Conservation (phyloP, 1,140 invertebrate species). For the Pachyrhynchus sulphureomaculatus region DNA sequence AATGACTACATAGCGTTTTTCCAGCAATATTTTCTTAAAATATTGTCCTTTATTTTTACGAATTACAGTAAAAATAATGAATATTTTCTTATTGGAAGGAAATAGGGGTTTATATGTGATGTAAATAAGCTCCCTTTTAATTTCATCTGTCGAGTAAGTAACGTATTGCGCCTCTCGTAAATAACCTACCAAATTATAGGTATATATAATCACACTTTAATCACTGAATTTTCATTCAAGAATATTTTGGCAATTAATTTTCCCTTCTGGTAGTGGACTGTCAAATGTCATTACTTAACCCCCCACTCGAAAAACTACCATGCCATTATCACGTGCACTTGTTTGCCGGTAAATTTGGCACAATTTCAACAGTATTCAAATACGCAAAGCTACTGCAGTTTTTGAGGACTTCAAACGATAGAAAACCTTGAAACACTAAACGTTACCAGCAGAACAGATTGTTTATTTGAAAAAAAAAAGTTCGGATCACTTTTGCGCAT, state of each 20-base stretch:
- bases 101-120: constrained; percentile 11
- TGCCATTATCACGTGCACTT: constrained; percentile 45
- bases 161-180: constrained; percentile 23
- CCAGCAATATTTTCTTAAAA: too few relatives aligned
- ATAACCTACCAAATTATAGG: constrained; percentile 3
- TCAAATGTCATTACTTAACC: constrained; percentile 20
- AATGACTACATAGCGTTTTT: too few relatives aligned
- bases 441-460: too few relatives aligned
- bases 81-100: neutral
- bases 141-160: constrained; percentile 20
- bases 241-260: constrained; percentile 33
- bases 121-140: constrained; percentile 11
- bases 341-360: constrained; percentile 36
- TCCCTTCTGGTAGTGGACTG: constrained; percentile 22
- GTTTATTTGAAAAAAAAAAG: too few relatives aligned
- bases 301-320: constrained; percentile 22
- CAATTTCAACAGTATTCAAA: too few relatives aligned
- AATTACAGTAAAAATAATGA: too few relatives aligned
- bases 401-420: neutral
- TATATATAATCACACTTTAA: neutral
- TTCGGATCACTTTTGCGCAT: too few relatives aligned
- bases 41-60: too few relatives aligned
- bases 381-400: neutral
- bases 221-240: constrained; percentile 20
- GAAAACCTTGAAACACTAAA: too few relatives aligned